These are phyloP conservation scores for Emydocephalus ijimae DNA, from an alignment of 2,113 vertebrate genomes.

Conservation along the genomic window DNA sequence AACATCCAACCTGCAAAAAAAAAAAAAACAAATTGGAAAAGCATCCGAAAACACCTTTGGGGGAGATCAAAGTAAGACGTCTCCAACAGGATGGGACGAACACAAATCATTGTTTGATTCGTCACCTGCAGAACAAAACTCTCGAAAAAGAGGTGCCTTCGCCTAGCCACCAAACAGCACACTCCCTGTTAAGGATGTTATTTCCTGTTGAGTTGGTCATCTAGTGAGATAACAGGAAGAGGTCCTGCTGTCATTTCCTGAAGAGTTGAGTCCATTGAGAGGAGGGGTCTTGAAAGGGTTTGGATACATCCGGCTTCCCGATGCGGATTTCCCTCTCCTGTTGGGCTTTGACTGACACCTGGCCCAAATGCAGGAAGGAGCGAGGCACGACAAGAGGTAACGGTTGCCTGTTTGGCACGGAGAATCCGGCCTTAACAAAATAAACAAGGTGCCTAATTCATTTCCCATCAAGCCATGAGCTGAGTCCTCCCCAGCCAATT, in stretches of 20 bases:
- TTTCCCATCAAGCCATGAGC: neutral
- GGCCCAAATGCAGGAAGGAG: slow-evolving; percentile 51
- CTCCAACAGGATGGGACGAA: slow-evolving; percentile 56
- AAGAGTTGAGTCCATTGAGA: slow-evolving; percentile 43
- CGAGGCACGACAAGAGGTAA: slow-evolving; percentile 9
- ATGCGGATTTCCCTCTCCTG: slow-evolving; percentile 35
- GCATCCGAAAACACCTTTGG: slow-evolving; percentile 48
- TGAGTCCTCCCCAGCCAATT: neutral
- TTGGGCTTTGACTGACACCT: slow-evolving; percentile 44
- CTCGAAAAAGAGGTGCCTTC: slow-evolving; percentile 36
- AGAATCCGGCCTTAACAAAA: neutral
- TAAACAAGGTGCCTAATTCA: slow-evolving; percentile 1
- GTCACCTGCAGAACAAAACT: slow-evolving; percentile 46
- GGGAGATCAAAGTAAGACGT: slow-evolving; percentile 33
- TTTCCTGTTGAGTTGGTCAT: slow-evolving; percentile 59
- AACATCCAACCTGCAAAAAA: slow-evolving; percentile 3
- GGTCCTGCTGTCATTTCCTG: slow-evolving; percentile 64
- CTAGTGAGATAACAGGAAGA: slow-evolving; percentile 68
- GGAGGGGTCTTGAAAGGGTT: slow-evolving; percentile 31
- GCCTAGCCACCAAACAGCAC: slow-evolving; percentile 54
- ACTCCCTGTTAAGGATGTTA: slow-evolving; percentile 43
- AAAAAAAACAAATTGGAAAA: slow-evolving; percentile 27
- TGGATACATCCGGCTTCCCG: slow-evolving; percentile 57
- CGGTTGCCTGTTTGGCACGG: slow-evolving; percentile 9
- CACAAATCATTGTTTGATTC: slow-evolving; percentile 7